Conservation (phyloP, 2,113 vertebrate species). For the Oncorhynchus keta region DNA sequence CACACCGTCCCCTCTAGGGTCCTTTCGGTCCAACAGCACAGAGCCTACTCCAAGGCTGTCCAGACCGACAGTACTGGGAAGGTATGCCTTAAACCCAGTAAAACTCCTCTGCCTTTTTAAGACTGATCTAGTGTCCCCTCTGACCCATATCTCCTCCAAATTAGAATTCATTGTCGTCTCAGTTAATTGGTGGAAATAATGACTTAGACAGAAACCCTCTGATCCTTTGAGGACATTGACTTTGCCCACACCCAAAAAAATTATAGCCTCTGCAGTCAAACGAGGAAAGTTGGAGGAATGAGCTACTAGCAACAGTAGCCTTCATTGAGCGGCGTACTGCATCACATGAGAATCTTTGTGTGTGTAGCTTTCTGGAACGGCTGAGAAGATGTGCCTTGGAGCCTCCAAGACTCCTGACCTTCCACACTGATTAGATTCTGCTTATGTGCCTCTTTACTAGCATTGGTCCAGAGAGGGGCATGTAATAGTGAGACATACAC, state of each 20-base stretch:
- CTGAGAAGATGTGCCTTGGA: background rate
- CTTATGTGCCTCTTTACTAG: background rate
- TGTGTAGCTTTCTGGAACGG: slow-evolving; percentile 7
- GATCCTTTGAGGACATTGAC: background rate
- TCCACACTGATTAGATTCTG: background rate
- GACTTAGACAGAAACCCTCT: background rate
- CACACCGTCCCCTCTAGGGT: background rate
- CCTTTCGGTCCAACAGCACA: background rate
- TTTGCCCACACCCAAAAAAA: background rate
- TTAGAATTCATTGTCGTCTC: background rate
- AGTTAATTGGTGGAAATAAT: background rate
- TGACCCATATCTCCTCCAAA: background rate
- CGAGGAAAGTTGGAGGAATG: no score
- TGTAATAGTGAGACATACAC: background rate
- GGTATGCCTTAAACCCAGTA: slow-evolving; percentile 16
- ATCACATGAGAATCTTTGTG: background rate
- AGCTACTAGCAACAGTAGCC: background rate
- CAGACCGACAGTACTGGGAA: slow-evolving; percentile 55
- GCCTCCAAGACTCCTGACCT: background rate
- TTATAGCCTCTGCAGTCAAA: background rate
- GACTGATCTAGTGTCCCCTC: background rate
- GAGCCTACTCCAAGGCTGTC: slow-evolving; percentile 54
- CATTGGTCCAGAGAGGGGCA: background rate
- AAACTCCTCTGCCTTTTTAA: background rate
- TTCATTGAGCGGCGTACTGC: background rate